phyloP scores from a whole-genome alignment of 2,888 invertebrate species.

The Nomada fabriciana region DNA sequence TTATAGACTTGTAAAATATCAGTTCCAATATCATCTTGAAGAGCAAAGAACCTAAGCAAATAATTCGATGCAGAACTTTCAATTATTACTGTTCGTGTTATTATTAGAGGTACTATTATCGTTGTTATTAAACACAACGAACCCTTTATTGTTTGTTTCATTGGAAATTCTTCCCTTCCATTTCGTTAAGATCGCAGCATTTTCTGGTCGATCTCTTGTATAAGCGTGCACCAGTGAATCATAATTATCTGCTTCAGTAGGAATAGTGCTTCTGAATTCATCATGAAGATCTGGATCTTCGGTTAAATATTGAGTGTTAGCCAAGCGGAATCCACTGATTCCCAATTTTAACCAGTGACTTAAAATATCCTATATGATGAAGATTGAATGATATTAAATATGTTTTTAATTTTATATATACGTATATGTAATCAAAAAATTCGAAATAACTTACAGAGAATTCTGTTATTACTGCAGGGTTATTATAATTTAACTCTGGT shows the following conservation, averaged over 20 bases:
- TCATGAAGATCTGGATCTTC: conserved; percentile 86
- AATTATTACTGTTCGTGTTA: background rate
- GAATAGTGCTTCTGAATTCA: conserved; percentile 84
- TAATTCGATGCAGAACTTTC: conserved; percentile 1
- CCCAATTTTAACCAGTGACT: conserved; percentile 90
- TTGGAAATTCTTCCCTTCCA: conserved; percentile 88
- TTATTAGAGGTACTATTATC: background rate
- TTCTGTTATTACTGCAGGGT: conserved; percentile 87
- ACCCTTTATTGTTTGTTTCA: conserved; percentile 85
- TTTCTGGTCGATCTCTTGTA: conserved; percentile 88
- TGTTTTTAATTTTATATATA: background rate
- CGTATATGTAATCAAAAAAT: background rate
- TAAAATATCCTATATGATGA: conserved; percentile 86
- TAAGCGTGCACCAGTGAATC: conserved; percentile 88
- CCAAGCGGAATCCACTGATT: conserved; percentile 92
- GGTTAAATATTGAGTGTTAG: conserved; percentile 88
- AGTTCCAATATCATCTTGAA: conserved; percentile 77
- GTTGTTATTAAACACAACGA: conserved; percentile 10
- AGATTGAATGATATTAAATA: background rate
- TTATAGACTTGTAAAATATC: conserved; percentile 77
- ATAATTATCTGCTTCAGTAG: conserved; percentile 85
- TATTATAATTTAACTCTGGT: conserved; percentile 93
- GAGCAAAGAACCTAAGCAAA: conserved; percentile 75
- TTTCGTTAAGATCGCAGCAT: conserved; percentile 87
- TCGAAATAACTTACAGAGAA: conserved; percentile 84